Conservation (phyloP, 2,797 vertebrate genomes). For the Acipenser ruthenus region DNA sequence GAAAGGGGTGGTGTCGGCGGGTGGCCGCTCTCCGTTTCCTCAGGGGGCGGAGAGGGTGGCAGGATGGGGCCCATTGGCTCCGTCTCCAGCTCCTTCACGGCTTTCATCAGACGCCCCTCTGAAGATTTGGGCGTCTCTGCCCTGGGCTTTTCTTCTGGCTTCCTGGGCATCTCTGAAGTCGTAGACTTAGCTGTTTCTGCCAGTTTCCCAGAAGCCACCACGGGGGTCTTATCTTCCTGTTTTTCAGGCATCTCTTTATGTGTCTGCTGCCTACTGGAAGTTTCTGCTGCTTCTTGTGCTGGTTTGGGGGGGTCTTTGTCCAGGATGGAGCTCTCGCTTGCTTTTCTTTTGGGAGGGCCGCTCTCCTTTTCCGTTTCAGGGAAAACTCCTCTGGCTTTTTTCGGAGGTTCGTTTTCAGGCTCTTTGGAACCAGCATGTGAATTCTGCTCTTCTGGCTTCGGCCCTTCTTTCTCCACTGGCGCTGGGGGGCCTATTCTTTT, state of each 20-base stretch:
- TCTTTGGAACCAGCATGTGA: conserved; percentile 16
- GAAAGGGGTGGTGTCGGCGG: conserved; percentile 17
- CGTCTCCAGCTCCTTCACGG: conserved; percentile 9
- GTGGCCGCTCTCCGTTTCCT: conserved; percentile 27
- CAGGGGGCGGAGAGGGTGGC: conserved; percentile 22
- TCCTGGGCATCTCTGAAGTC: conserved; percentile 4
- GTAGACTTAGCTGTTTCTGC: neutral
- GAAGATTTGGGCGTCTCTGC: conserved; percentile 4
- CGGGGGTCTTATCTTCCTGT: conserved; percentile 2
- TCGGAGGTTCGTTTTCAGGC: neutral
- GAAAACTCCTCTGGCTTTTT: too few species aligned
- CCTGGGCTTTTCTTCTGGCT: neutral
- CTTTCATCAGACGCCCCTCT: conserved; percentile 20
- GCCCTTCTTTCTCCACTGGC: conserved; percentile 21
- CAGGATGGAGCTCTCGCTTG: too few species aligned
- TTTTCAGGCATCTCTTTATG: conserved; percentile 3
- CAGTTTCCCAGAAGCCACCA: conserved; percentile 9
- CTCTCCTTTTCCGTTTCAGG: too few species aligned
- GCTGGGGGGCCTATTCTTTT: conserved; percentile 4
- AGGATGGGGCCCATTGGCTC: conserved; percentile 25
- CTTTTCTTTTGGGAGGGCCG: too few species aligned
- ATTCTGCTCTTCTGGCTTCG: conserved; percentile 13
- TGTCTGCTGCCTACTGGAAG: too few species aligned
- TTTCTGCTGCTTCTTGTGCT: too few species aligned
- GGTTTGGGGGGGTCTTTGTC: too few species aligned